Evolutionary conservation across 2,888 invertebrate species (phyloP).

Genomic region (Drosophila niveifrons): DNA sequence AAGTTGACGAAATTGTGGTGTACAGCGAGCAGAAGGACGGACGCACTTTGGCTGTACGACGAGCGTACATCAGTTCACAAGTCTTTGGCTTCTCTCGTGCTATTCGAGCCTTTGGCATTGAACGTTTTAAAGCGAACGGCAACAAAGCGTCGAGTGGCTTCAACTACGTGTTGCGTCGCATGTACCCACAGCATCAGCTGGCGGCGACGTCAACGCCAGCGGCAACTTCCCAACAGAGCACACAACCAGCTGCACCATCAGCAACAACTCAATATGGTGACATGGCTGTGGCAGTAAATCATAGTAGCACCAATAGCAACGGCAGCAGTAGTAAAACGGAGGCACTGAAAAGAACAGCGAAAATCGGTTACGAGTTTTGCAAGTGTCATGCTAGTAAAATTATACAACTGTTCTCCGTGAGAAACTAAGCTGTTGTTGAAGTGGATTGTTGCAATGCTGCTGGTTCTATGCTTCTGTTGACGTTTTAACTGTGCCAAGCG

Average conservation of each 20-base stretch:
- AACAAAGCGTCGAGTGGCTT: slow-evolving; percentile 93
- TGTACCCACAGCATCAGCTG: slow-evolving; percentile 87
- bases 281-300: slow-evolving; percentile 32
- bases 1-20: slow-evolving; percentile 95
- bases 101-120: slow-evolving; percentile 95
- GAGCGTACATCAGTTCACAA: slow-evolving; percentile 96
- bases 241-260: neutral
- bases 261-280: slow-evolving; percentile 38
- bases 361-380: slow-evolving; percentile 92
- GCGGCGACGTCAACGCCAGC: slow-evolving; percentile 26
- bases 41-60: slow-evolving; percentile 92
- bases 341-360: slow-evolving; percentile 92
- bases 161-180: slow-evolving; percentile 91
- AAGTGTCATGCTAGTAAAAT: slow-evolving; percentile 86
- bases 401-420: slow-evolving; percentile 84
- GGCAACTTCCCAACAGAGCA: slow-evolving; percentile 18
- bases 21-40: slow-evolving; percentile 91
- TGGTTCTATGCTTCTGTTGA: slow-evolving; percentile 3
- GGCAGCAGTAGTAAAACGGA: slow-evolving; percentile 58
- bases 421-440: slow-evolving; percentile 74
- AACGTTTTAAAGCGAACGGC: slow-evolving; percentile 95
- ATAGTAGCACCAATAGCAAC: slow-evolving; percentile 73
- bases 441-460: slow-evolving; percentile 10
- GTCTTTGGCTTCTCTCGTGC: slow-evolving; percentile 95
- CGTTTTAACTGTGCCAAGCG: slow-evolving; percentile 18